Conservation (phyloP, 2,113 vertebrate species). For the Odocoileus virginianus region DNA sequence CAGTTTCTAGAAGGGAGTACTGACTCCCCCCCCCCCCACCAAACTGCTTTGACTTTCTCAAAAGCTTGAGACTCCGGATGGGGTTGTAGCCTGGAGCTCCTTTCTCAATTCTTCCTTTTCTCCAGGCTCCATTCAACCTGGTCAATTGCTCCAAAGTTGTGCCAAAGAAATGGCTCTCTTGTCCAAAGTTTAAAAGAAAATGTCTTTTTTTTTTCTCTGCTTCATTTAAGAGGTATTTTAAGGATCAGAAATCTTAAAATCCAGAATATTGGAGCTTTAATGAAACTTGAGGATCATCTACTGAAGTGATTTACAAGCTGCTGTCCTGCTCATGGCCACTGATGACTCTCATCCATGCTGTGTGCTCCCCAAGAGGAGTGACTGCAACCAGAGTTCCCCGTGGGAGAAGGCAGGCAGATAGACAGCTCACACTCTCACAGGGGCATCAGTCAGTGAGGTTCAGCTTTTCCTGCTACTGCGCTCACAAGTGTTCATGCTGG, state of each 20-base stretch:
- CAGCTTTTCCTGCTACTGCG: background rate
- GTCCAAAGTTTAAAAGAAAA: background rate
- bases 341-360: no score
- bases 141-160: background rate
- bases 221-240: background rate
- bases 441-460: fast-evolving
- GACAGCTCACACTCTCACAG: no score
- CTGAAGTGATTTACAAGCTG: background rate
- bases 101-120: background rate
- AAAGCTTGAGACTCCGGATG: fast-evolving
- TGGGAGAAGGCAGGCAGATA: background rate
- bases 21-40: background rate
- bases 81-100: background rate
- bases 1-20: background rate
- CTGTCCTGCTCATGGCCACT: fast-evolving
- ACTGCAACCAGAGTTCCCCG: fast-evolving
- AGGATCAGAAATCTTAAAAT: background rate
- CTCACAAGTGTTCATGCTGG: background rate
- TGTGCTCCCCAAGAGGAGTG: background rate
- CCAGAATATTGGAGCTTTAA: background rate
- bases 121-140: background rate
- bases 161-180: background rate
- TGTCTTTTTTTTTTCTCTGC: background rate
- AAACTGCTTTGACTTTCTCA: background rate
- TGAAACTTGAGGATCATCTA: background rate